These are phyloP conservation scores for Muraenolepis orangiensis DNA, from an alignment of 2,797 vertebrate genomes.

Conservation along the genomic window DNA sequence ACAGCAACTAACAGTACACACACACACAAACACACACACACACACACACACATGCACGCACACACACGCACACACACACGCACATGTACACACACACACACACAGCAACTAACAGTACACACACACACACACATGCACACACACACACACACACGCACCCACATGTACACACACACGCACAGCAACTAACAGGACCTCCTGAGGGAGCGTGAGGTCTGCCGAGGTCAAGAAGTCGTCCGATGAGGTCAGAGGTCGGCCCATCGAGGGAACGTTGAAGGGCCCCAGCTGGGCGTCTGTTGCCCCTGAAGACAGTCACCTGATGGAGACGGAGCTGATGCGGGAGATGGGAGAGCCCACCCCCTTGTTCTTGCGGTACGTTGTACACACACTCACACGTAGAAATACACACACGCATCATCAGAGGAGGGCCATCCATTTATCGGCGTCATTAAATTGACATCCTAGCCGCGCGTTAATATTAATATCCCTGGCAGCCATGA, in stretches of 20 bases:
- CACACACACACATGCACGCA: background rate
- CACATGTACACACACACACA: conserved; percentile 19
- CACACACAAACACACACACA: background rate
- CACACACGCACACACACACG: background rate
- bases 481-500: conserved; percentile 66
- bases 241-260: conserved; percentile 78
- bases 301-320: conserved; percentile 69
- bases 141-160: conserved; percentile 28
- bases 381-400: conserved; percentile 19
- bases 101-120: conserved; percentile 23
- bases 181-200: conserved; percentile 62
- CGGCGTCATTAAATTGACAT: conserved; percentile 72
- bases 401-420: conserved; percentile 36
- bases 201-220: conserved; percentile 41
- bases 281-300: conserved; percentile 64
- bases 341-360: background rate
- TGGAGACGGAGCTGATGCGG: conserved; percentile 54
- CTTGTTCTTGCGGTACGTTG: background rate
- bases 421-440: conserved; percentile 53
- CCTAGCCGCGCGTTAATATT: conserved; percentile 64
- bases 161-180: conserved; percentile 33
- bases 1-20: too few relatives aligned
- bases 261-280: conserved; percentile 73
- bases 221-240: too few relatives aligned
- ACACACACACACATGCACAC: conserved; percentile 20